Evolutionary conservation across 2,888 invertebrate species (phyloP).

Genomic region (Pristionchus arcanus): DNA sequence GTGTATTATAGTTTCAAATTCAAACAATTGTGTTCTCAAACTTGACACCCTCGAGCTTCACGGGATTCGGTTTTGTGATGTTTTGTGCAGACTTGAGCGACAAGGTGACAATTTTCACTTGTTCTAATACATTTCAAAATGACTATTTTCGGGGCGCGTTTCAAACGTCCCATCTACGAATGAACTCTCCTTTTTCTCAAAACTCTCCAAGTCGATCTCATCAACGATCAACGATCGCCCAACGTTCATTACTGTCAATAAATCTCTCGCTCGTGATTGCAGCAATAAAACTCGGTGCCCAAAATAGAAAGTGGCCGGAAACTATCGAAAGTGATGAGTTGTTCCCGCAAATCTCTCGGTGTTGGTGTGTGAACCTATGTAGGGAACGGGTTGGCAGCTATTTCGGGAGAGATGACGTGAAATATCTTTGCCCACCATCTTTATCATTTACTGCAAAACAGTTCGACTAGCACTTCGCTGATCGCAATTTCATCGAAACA

Average conservation of each 20-base stretch:
- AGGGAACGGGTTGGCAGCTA: background rate
- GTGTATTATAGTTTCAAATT: too few species aligned
- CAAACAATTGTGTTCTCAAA: background rate
- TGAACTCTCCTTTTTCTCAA: background rate
- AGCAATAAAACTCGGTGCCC: background rate
- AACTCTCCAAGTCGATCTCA: background rate
- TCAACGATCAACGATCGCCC: background rate
- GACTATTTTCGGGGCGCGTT: too few species aligned
- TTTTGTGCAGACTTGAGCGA: background rate
- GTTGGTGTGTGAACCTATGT: background rate
- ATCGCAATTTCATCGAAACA: too few species aligned
- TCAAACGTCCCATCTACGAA: background rate
- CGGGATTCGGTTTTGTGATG: background rate
- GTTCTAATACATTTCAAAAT: too few species aligned
- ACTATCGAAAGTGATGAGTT: background rate
- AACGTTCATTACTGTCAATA: background rate
- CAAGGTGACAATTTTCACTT: background rate
- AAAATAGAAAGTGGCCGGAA: constrained; percentile 36
- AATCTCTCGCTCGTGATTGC: constrained; percentile 9
- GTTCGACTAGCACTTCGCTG: too few species aligned
- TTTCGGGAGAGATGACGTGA: background rate
- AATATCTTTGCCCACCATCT: too few species aligned
- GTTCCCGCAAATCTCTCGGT: too few species aligned
- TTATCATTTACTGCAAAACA: too few species aligned
- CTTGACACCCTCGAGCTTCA: background rate